Percentiles rank a stretch among this genome's conserved stretches.
phyloP scores from a whole-genome alignment of 2,888 invertebrate genomes.

The Allolobophora icterica region DNA sequence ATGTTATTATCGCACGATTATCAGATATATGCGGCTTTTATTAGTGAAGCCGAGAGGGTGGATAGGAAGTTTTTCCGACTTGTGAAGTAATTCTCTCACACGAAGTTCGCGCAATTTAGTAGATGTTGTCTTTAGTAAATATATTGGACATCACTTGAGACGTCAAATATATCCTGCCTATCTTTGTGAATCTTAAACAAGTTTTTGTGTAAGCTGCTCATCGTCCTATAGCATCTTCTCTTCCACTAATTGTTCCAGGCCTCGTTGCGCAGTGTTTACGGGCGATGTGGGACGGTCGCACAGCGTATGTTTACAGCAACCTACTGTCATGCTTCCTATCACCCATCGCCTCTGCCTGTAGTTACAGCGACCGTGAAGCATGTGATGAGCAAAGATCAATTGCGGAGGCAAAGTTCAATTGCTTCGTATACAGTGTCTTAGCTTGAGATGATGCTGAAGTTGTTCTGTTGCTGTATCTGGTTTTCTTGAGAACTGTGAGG shows the following conservation, averaged over 20 bases:
- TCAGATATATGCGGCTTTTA: background rate
- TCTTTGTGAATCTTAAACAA: background rate
- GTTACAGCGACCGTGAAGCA: background rate
- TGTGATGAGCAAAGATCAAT: conserved; percentile 11
- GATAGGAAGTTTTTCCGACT: background rate
- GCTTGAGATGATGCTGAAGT: background rate
- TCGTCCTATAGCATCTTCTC: background rate
- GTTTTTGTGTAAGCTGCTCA: too few relatives aligned
- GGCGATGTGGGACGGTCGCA: background rate
- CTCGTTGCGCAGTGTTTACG: background rate
- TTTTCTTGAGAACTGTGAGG: background rate
- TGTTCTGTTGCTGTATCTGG: background rate
- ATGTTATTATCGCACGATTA: too few relatives aligned
- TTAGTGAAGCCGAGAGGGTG: background rate
- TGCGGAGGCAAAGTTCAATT: background rate
- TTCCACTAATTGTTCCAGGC: background rate
- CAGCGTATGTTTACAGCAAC: background rate
- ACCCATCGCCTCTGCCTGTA: background rate
- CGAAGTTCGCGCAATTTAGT: background rate
- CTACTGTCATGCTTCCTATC: background rate
- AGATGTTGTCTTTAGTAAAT: background rate
- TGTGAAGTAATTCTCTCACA: background rate
- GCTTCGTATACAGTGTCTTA: background rate
- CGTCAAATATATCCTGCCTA: background rate
- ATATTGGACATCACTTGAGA: background rate